Evolutionary conservation across 2,113 vertebrate species (phyloP).

Genomic region (Carassius gibelio): DNA sequence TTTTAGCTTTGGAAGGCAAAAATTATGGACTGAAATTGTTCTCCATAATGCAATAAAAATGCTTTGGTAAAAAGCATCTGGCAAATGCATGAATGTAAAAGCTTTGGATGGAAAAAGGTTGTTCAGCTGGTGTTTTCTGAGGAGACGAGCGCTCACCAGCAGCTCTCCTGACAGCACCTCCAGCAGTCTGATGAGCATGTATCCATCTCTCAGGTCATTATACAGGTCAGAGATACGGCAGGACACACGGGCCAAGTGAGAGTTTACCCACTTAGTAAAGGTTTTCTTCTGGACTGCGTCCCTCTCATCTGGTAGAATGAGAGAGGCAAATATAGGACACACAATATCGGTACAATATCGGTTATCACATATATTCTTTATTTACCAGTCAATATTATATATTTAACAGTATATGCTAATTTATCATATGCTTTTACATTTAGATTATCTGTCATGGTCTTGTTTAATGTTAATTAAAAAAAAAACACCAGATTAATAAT

Average conservation of each 20-base stretch:
- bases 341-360: background rate
- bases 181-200: constrained; percentile 88
- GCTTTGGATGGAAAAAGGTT: background rate
- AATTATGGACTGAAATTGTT: no score
- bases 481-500: no score
- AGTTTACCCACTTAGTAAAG: constrained; percentile 95
- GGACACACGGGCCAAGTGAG: constrained; percentile 85
- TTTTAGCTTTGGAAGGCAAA: no score
- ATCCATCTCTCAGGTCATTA: constrained; percentile 88
- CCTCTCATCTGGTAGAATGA: constrained; percentile 80
- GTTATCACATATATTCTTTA: background rate
- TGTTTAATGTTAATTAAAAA: background rate
- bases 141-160: constrained; percentile 76
- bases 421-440: background rate
- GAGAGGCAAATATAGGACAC: background rate
- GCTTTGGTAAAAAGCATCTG: no score
- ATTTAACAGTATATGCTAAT: background rate
- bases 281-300: constrained; percentile 97
- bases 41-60: no score
- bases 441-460: background rate
- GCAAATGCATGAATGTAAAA: background rate
- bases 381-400: background rate
- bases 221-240: constrained; percentile 91
- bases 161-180: constrained; percentile 93
- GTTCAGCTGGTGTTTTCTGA: background rate